Conservation (phyloP, 2,113 vertebrate species). For the Pagrus major region DNA sequence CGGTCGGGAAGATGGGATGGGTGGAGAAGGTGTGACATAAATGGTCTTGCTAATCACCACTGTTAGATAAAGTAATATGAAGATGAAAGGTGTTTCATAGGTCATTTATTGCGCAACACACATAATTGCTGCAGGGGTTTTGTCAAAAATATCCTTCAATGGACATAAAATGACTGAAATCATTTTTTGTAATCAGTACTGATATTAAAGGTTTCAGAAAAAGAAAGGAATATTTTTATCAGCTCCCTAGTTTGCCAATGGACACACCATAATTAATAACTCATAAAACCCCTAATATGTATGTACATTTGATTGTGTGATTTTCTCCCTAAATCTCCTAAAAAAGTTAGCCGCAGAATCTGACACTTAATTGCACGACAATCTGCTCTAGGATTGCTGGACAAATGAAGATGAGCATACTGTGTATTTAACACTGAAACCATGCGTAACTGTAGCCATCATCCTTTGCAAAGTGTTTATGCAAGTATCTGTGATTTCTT, state of each 20-base stretch:
- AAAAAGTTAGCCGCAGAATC: neutral
- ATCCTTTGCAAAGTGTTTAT: too few relatives aligned
- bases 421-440: constrained; percentile 42
- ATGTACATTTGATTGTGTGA: neutral
- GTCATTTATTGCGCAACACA: constrained; percentile 35
- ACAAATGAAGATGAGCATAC: too few relatives aligned
- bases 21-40: constrained; percentile 18
- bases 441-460: neutral
- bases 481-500: too few relatives aligned
- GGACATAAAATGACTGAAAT: constrained; percentile 4
- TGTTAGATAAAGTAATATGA: neutral
- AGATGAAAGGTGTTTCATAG: constrained; percentile 12
- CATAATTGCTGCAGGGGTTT: neutral
- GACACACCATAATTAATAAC: neutral
- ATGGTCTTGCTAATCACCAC: constrained; percentile 1
- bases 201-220: constrained; percentile 1
- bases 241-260: neutral
- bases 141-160: neutral
- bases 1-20: constrained; percentile 49
- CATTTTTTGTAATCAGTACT: neutral
- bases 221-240: neutral
- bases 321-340: neutral
- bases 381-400: neutral
- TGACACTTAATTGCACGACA: neutral
- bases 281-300: neutral